phyloP scores from a whole-genome alignment of 2,113 vertebrate genomes.

The Morone chrysops region DNA sequence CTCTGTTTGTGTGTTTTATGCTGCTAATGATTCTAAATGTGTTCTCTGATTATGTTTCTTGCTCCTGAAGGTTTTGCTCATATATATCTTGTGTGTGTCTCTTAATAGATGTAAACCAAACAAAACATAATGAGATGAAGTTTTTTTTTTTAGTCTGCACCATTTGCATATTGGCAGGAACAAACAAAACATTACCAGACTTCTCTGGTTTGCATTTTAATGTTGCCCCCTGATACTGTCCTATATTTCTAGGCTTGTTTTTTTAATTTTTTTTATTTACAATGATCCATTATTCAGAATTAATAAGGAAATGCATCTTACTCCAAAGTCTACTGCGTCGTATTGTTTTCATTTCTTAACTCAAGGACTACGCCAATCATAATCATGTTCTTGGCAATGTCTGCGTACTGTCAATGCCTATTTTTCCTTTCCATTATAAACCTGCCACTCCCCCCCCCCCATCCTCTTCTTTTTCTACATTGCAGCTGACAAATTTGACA shows the following conservation, averaged over 20 bases:
- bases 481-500: constrained; percentile 92
- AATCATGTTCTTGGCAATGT: constrained; percentile 1
- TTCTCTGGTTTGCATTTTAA: constrained; percentile 69
- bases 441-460: neutral
- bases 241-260: constrained; percentile 44
- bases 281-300: constrained; percentile 39
- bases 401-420: neutral
- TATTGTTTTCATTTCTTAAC: constrained; percentile 12
- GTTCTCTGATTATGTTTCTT: constrained; percentile 57
- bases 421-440: constrained; percentile 15
- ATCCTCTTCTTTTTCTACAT: neutral
- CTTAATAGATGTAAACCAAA: constrained; percentile 65
- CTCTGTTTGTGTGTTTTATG: constrained; percentile 49
- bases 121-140: constrained; percentile 73
- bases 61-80: constrained; percentile 42
- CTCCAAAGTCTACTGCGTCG: constrained; percentile 3
- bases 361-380: constrained; percentile 7
- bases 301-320: constrained; percentile 6
- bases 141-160: constrained; percentile 44
- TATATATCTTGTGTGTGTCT: constrained; percentile 31
- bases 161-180: constrained; percentile 72
- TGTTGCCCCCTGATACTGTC: constrained; percentile 62
- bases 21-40: constrained; percentile 68
- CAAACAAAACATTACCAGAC: constrained; percentile 66
- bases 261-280: neutral